Evolutionary conservation across 2,113 vertebrate genomes (phyloP).

Genomic region (Copsychus sechellarum): DNA sequence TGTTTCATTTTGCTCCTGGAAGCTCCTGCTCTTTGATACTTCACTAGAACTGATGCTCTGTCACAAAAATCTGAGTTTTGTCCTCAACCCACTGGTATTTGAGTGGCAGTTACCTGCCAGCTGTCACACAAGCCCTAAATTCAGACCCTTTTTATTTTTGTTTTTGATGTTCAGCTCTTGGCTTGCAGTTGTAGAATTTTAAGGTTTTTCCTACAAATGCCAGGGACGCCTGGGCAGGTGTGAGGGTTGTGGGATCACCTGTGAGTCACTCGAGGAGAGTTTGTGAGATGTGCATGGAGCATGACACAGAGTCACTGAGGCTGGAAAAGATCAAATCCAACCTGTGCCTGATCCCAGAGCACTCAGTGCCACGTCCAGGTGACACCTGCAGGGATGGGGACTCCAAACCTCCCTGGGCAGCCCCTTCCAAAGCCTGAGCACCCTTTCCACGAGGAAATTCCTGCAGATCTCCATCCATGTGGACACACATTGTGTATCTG

Average conservation of each 20-base stretch:
- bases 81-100: background rate
- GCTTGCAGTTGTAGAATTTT: background rate
- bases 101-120: background rate
- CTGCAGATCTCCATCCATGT: background rate
- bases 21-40: background rate
- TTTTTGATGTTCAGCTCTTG: background rate
- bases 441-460: background rate
- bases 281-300: rapidly evolving
- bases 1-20: background rate
- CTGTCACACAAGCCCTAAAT: background rate
- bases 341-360: background rate
- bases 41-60: background rate
- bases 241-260: background rate
- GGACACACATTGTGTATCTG: rapidly evolving
- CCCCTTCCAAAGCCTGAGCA: background rate
- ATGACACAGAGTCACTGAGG: background rate
- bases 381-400: background rate
- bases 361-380: background rate
- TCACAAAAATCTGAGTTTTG: background rate
- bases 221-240: background rate
- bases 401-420: background rate
- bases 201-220: background rate
- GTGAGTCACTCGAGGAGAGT: background rate
- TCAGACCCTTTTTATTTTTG: background rate
- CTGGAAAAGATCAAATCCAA: background rate